phyloP scores from a whole-genome alignment of 2,113 vertebrate species.

The Urocolius indicus region DNA sequence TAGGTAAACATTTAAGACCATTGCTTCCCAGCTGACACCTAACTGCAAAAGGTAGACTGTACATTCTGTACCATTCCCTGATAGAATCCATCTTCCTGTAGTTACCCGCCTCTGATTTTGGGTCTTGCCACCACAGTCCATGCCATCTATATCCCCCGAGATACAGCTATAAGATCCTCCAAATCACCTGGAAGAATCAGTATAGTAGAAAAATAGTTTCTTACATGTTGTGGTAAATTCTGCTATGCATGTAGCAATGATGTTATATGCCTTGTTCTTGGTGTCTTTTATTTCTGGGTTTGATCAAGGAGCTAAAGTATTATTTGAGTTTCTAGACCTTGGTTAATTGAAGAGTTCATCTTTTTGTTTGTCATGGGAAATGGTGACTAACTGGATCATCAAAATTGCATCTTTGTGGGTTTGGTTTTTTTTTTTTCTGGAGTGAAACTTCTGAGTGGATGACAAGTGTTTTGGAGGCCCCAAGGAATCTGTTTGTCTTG shows the following conservation, averaged over 20 bases:
- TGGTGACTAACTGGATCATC: background rate
- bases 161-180: background rate
- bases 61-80: background rate
- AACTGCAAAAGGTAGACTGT: background rate
- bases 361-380: background rate
- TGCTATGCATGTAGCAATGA: background rate
- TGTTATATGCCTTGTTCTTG: background rate
- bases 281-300: background rate
- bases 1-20: background rate
- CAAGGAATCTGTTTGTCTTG: constrained; percentile 5
- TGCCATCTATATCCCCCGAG: background rate
- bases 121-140: background rate
- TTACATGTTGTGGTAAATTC: background rate
- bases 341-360: background rate
- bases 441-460: background rate
- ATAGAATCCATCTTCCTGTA: background rate
- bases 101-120: background rate
- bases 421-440: background rate
- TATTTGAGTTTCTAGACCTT: background rate
- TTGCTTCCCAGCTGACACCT: background rate
- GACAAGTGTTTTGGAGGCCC: background rate
- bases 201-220: background rate
- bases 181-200: background rate
- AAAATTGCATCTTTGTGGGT: background rate
- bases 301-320: background rate